phyloP scores from a whole-genome alignment of 2,888 invertebrate genomes.

The Habrosyne pyritoides region DNA sequence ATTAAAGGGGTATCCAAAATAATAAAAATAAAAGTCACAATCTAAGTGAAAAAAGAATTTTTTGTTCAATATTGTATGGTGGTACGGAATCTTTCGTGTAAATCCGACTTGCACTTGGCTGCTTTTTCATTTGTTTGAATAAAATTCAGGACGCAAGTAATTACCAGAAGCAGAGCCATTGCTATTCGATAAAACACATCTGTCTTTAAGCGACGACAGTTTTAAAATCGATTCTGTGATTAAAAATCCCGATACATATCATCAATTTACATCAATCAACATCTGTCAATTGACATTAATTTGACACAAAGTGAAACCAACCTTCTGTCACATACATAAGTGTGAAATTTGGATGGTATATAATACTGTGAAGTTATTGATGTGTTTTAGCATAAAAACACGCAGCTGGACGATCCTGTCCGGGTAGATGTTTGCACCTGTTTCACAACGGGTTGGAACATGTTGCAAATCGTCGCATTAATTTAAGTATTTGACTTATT shows the following conservation, averaged over 20 bases:
- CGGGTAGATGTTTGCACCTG: conserved; percentile 8
- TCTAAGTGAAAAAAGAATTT: too few species aligned
- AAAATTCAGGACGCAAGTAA: too few species aligned
- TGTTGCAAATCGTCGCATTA: neutral
- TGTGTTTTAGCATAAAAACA: neutral
- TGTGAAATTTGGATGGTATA: neutral
- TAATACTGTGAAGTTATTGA: neutral
- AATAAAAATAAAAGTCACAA: too few species aligned
- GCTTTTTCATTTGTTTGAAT: too few species aligned
- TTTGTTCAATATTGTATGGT: too few species aligned
- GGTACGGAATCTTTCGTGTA: too few species aligned
- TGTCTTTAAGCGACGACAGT: neutral
- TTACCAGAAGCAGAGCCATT: neutral
- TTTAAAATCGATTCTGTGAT: conserved; percentile 10
- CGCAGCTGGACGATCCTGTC: neutral
- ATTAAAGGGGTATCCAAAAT: too few species aligned
- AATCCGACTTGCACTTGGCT: too few species aligned
- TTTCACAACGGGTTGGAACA: neutral
- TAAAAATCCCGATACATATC: conserved; percentile 32
- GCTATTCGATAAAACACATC: neutral
- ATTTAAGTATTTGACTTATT: neutral
- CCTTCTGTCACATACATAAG: neutral
- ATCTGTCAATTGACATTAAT: conserved; percentile 21
- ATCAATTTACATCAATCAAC: conserved; percentile 37
- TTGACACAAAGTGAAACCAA: conserved; percentile 16